Evolutionary conservation across 2,888 invertebrate species (phyloP), one percentile per base, ranked within the genome.

Genomic region (Perizoma affinitatum): DNA sequence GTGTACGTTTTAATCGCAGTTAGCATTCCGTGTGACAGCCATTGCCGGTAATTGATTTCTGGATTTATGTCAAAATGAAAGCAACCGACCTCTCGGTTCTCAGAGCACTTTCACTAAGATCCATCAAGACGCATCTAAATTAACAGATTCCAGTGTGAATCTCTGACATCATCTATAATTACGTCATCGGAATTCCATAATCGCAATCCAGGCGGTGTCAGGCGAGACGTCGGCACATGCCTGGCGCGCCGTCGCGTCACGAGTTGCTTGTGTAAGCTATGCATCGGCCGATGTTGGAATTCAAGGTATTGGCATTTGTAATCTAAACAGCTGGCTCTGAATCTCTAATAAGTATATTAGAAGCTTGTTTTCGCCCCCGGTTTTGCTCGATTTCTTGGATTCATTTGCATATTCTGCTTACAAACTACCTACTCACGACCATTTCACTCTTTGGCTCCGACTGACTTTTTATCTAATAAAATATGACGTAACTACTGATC

Each of bases 221-320:
- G 35, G 36, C 42, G 55, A 55, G 54, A 58, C 52, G 45, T 35
- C 60, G 53, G 9, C 38, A 34, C 56, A 48, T 66, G 58, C 61
- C 66, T 38, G 4, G 61, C 63, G 50, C 58, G 50, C 63, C 66
- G 53, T 7, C 54, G 53, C 35, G 50, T 65, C 52, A 65, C 58
- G 55, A 60, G 40, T 22, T 59, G 38, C 58, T 54, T 65, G 65
- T 65, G 61, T 56, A 56, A 59, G 67, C 53, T 67, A 67, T 67
- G 65, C 56, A 55, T 53, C 55, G 54, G 52, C 42, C 34, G 41
- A 10, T 35, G 35, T 33, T 41, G 63, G 63, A 61, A 67, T 65
- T 54, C 58, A 42, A 47, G 58, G 57, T 54, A 64, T 64, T 55
- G 48, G 9, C 43, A 51, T 22, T 22, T 22, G 41, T 38, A 33